Evolutionary conservation across 92 coral and sea anemone species (phyloP), one percentile per base, ranked within the genome.

Genomic region (Galaxea fascicularis): DNA sequence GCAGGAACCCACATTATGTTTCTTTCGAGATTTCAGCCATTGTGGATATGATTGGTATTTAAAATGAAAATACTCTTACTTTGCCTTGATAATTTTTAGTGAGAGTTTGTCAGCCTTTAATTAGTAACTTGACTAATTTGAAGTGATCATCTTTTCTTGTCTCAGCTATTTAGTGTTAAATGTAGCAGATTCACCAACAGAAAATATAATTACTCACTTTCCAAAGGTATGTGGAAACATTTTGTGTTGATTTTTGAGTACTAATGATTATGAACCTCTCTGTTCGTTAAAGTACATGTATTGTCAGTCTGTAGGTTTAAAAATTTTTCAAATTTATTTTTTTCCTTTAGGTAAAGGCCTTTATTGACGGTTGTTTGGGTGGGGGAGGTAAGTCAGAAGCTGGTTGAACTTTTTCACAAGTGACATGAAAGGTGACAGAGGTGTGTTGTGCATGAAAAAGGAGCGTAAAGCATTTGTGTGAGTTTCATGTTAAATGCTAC

Each of bases 151-250:
- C 4, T 21, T 65, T 20, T 10, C 39, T 51, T 62, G 57, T 75
- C 30, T 27, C 80, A 96, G 99, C 74, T 96, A 96, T 84, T 93
- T 96, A 76, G 93, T 94, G 22, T 75, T 97, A 44, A 95, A 94
- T 86, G 98, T 97, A 76, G 99, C 98, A 20, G 99, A 97, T 78
- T 73, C 93, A 56, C 92, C 94, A 11, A 97, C 99, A 65, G 99
- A 97, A 78, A 97, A 97, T 54, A 97, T 97, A 25, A 97, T 97
- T 71, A 91, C 63, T 65, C 98, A 97, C 86, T 97, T 97, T 74
- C 96, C 99, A 53, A 85, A 91, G 95, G 99, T 97, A 80, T 71
- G 70, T 28, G 46, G 30, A 66, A 75, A 57, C 25, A 27, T 13
- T 15, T 46, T 22, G 1, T 72, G 21, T n/a, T n/a, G 8, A 0